phyloP scores from a whole-genome alignment of 2,888 invertebrate species.

The Drosophila longiperda region DNA sequence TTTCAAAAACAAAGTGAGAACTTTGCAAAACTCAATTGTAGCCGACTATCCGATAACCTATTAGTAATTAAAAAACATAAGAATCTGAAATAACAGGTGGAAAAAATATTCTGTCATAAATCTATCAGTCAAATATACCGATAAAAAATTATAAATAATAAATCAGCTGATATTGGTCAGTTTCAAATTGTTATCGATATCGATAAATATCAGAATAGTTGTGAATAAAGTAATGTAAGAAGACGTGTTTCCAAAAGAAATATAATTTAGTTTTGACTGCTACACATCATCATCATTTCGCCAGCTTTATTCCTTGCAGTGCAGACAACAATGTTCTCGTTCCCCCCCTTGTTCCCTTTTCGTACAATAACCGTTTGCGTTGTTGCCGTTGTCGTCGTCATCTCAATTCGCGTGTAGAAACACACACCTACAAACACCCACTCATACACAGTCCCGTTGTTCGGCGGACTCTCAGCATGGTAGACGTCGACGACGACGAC shows the following conservation, averaged over 20 bases:
- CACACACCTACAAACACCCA: slow-evolving; percentile 27
- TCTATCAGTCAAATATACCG: neutral
- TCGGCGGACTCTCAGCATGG: slow-evolving; percentile 45
- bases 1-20: slow-evolving; percentile 4
- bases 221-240: neutral
- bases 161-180: no score
- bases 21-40: neutral
- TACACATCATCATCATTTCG: neutral
- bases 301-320: slow-evolving; percentile 21
- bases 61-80: neutral
- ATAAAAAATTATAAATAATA: neutral
- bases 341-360: slow-evolving; percentile 32
- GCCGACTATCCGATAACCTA: neutral
- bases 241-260: neutral
- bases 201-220: neutral
- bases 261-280: neutral
- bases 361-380: slow-evolving; percentile 34
- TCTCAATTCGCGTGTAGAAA: slow-evolving; percentile 70
- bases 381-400: slow-evolving; percentile 65
- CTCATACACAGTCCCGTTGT: slow-evolving; percentile 31
- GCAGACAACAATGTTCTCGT: slow-evolving; percentile 46
- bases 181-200: neutral
- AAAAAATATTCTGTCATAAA: neutral
- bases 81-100: neutral
- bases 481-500: slow-evolving; percentile 40